Base-by-base conservation (phyloP, 2,888 invertebrate species). In the Sinohyriopsis cumingii region DNA sequence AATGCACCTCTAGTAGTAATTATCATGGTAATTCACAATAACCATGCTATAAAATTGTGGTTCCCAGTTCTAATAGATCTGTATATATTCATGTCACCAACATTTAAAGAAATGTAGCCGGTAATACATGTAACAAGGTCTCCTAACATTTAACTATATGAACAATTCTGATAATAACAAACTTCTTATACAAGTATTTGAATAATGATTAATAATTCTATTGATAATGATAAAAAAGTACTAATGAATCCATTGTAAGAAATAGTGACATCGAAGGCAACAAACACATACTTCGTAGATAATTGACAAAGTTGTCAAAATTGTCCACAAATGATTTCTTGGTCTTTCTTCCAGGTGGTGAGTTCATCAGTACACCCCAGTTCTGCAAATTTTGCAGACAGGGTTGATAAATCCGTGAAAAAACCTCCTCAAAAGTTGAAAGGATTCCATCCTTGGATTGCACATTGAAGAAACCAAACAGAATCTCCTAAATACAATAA, bases 331-430 rank as follows among this genome's bases (percentile, higher is more conserved):
- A 86, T 59, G 81, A 76, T 57, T 77, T 74, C 54, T 78, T 81
- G 3, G 78, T 81, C 72, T 84, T 83, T 65, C 82, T 83, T 5
- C 84, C 86, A 53, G 84, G 78, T 24, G 83, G 80, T 24, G 81
- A 80, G 19, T 75, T 75, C 18, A 68, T 71, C 55, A 87, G 67
- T 19, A 84, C 81, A n/a, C 87, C 86, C 85, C 85, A 85, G 56
- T 77, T 77, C 45, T 69, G 57, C 22, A 77, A 71, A 9, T 59
- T 67, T 22, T 72, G 65, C 64, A 86, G 56, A 54, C 79, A 73
- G 55, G 84, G 83, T 25, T 80, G 72, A 65, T 78, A 85, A 19
- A 83, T 67, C 25, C 67, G 78, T 20, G 75, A 71, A 71, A 86
- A 53, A 4, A 78, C 65, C 3, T 45, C 66, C 59, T 85, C 80